These are phyloP conservation scores for Falco peregrinus DNA, from an alignment of 2,797 vertebrate species.

Conservation along the genomic window DNA sequence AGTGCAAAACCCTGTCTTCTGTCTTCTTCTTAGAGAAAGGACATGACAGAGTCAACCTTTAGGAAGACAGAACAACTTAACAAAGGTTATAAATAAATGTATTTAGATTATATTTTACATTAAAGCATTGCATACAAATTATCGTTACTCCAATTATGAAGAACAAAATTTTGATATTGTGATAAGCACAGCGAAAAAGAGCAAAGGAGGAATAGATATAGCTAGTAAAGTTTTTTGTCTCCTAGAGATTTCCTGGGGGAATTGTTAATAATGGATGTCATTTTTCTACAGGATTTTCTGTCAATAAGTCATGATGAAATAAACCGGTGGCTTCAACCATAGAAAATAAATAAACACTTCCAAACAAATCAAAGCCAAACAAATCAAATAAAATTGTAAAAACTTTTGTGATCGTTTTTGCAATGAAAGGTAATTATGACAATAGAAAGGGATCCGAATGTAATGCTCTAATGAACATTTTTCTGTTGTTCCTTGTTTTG, in stretches of 20 bases:
- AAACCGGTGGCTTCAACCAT: conserved; percentile 16
- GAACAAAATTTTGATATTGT: neutral
- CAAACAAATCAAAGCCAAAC: neutral
- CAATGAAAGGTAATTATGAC: neutral
- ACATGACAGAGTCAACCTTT: neutral
- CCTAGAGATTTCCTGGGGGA: conserved; percentile 34
- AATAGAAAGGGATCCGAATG: neutral
- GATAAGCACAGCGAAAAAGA: conserved; percentile 27
- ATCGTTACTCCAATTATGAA: neutral
- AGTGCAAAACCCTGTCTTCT: neutral
- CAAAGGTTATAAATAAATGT: neutral
- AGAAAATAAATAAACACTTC: conserved; percentile 23
- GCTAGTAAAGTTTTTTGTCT: neutral
- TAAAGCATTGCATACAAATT: neutral
- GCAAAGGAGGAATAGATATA: neutral
- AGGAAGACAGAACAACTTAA: neutral
- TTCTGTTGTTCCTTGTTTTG: neutral
- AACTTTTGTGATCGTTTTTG: neutral
- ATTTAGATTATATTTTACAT: neutral
- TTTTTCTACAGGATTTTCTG: conserved; percentile 48
- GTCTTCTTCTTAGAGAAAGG: neutral
- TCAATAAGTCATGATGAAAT: conserved; percentile 48
- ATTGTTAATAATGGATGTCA: conserved; percentile 65
- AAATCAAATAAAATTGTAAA: neutral
- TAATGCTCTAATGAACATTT: neutral